Evolutionary conservation across 1,140 invertebrate species (phyloP), one percentile per base, ranked within the genome.

Genomic region (Mylabris phalerata): DNA sequence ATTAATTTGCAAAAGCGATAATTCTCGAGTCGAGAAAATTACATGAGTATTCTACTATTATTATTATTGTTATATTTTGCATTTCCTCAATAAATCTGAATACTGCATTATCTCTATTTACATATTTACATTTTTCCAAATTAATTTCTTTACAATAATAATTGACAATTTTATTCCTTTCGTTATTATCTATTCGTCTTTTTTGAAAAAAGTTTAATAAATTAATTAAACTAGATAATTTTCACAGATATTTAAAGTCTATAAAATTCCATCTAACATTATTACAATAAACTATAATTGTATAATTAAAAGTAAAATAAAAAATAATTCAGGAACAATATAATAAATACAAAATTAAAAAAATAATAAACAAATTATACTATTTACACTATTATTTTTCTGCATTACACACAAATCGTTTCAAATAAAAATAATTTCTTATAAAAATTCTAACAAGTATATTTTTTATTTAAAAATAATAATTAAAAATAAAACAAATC

Each of bases 281-380:
- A 63, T 55, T 61, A 64, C 48, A 52, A 66, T 58, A 57, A 55
- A 51, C 60, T 61, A 58, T 60, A 43, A 61, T 47, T 61, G 11
- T 60, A 5, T 32, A 32, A 5, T 5, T 32, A 32, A 32, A 32
- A 5, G 4, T 32, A 32, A 32, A 32, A 54, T 43, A 11, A 61
- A 54, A 63, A 52, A 66, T 65, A 67, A 67, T 61, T 69, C 69
- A 70, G 69, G 68, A 72, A 72, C 68, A 72, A 72, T 65, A 69
- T 62, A 69, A 72, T 69, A 72, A 71, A 68, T 71, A 72, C 65
- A 72, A 70, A 32, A 32, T 32, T 32, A 32, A 66, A 63, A 60
- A 65, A 72, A 67, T 49, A 59, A 24, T 69, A 69, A 69, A 46
- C 68, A 72, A 67, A 72, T 7, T 32, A 32, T 32, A 32, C 4